Percentiles rank a stretch among this genome's conserved stretches.
Conservation (phyloP, 2,888 invertebrate genomes). For the Pimpla rufipes region DNA sequence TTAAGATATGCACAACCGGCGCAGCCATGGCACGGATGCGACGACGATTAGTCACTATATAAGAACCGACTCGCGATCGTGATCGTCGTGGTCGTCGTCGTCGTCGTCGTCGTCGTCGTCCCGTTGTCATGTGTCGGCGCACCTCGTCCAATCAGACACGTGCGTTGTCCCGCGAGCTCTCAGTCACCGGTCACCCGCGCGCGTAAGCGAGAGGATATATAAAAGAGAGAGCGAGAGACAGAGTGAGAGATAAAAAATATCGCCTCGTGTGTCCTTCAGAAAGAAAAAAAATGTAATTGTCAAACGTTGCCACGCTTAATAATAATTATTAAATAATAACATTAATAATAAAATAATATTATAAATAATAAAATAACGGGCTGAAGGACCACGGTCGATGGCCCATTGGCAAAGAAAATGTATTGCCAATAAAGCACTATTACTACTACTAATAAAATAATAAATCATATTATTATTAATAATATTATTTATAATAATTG, state of each 20-base stretch:
- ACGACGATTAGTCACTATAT: conserved; percentile 67
- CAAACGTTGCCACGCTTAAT: no score
- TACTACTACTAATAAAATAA: no score
- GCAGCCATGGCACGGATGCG: conserved; percentile 69
- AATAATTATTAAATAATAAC: no score
- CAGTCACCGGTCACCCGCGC: conserved; percentile 25
- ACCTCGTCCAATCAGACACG: conserved; percentile 54
- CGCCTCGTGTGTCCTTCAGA: no score
- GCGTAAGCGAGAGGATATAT: conserved; percentile 26
- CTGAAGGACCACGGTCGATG: no score
- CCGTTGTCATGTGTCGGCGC: conserved; percentile 49
- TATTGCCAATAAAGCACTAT: no score
- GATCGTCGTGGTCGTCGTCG: conserved; percentile 15
- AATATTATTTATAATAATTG: no score
- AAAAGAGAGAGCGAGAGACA: conserved; percentile 22
- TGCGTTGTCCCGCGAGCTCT: conserved; percentile 45
- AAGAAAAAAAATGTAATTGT: neutral
- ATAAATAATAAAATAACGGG: neutral
- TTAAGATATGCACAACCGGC: conserved; percentile 54
- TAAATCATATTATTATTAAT: no score
- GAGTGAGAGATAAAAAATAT: conserved; percentile 11
- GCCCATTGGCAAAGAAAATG: no score
- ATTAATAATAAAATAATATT: no score
- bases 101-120: conserved; percentile 25
- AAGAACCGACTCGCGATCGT: conserved; percentile 49